phyloP scores from a whole-genome alignment of 1,140 invertebrate species.

The Uloborus diversus region DNA sequence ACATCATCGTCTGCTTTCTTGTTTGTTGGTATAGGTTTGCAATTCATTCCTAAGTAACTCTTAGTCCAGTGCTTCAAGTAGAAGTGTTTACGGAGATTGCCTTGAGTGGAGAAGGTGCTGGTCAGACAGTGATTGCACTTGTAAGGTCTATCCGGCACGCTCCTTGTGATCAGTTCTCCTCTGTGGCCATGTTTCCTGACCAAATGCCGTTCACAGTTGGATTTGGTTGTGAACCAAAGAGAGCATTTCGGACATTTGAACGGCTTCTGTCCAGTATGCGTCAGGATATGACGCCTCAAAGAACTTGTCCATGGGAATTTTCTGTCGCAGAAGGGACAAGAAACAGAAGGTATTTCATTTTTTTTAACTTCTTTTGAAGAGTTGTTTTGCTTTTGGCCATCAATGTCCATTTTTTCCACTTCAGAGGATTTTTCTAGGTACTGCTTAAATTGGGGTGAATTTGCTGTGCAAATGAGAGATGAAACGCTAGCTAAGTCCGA shows the following conservation, averaged over 20 bases:
- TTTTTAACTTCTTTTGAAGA: conserved; percentile 16
- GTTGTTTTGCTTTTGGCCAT: not conserved
- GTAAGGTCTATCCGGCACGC: conserved; percentile 81
- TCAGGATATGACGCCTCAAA: conserved; percentile 87
- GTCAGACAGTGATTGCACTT: conserved; percentile 86
- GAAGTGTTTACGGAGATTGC: conserved; percentile 81
- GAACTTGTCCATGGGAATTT: conserved; percentile 97
- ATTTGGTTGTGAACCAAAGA: conserved; percentile 94
- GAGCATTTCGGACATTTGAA: conserved; percentile 93
- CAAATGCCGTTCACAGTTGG: conserved; percentile 94
- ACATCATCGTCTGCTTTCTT: conserved; percentile 29
- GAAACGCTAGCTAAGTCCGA: conserved; percentile 80
- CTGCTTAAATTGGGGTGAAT: conserved; percentile 65
- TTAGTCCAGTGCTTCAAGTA: conserved; percentile 72
- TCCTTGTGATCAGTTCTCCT: conserved; percentile 64
- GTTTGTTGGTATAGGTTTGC: conserved; percentile 58
- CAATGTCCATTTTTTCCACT: conserved; percentile 48
- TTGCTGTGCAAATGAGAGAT: conserved; percentile 80
- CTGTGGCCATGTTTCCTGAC: conserved; percentile 82
- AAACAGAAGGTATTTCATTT: conserved; percentile 68
- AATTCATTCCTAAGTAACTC: conserved; percentile 59
- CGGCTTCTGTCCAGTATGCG: conserved; percentile 95
- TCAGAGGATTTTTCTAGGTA: conserved; percentile 63
- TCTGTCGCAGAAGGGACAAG: conserved; percentile 89
- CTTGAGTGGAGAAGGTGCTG: conserved; percentile 83